Evolutionary conservation across 2,888 invertebrate species (phyloP).

Genomic region (Caenorhabditis japonica): DNA sequence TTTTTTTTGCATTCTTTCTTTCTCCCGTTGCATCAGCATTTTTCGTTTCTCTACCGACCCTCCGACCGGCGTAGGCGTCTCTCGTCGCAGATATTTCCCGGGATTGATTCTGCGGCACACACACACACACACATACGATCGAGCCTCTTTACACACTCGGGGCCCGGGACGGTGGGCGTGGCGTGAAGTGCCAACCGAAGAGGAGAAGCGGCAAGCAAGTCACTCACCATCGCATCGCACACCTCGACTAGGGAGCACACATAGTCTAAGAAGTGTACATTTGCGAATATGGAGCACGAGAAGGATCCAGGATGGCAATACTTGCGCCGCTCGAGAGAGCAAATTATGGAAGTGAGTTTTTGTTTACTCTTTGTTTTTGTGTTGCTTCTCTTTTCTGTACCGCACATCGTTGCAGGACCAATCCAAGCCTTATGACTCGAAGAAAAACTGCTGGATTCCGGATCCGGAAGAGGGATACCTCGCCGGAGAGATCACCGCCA

Average conservation of each 20-base stretch:
- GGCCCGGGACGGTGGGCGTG: constrained; percentile 37
- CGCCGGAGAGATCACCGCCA: constrained; percentile 96
- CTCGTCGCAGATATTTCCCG: constrained; percentile 16
- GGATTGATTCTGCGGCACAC: constrained; percentile 4
- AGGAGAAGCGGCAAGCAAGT: constrained; percentile 2
- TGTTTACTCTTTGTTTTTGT: constrained; percentile 3
- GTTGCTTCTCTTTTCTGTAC: not conserved
- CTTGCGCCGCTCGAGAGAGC: constrained; percentile 73
- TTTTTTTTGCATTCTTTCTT: no score
- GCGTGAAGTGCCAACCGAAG: constrained; percentile 30
- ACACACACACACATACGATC: constrained; percentile 7
- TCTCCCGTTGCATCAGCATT: not conserved
- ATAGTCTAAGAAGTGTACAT: constrained; percentile 21
- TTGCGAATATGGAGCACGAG: constrained; percentile 71
- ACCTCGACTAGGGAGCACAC: constrained; percentile 54
- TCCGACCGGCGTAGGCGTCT: constrained; percentile 41
- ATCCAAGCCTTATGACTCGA: constrained; percentile 69
- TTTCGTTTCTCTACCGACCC: constrained; percentile 12
- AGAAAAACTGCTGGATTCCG: constrained; percentile 73
- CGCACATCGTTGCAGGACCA: constrained; percentile 61
- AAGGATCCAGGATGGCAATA: constrained; percentile 77
- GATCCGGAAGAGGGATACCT: constrained; percentile 84
- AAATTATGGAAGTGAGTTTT: constrained; percentile 68
- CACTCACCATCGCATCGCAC: constrained; percentile 48
- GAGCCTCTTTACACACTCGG: no score